Conservation (phyloP, 2,888 invertebrate genomes). For the Epinotia nisella region DNA sequence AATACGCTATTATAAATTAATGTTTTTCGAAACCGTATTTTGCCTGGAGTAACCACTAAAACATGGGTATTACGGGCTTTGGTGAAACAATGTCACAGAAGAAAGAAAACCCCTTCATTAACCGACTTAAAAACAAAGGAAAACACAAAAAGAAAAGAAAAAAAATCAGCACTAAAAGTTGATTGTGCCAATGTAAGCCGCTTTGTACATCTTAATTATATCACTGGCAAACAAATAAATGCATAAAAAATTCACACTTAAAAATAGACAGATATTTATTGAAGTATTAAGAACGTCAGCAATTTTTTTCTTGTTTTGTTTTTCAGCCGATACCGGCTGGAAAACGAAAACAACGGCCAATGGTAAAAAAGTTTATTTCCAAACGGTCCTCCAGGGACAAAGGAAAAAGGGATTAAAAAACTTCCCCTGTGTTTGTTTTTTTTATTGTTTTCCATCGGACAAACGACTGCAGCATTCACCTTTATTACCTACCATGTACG, state of each 20-base stretch:
- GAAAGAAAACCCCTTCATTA: not conserved
- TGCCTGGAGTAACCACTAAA: too few species aligned
- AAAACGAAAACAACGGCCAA: conserved; percentile 23
- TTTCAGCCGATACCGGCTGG: not conserved
- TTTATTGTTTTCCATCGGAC: conserved; percentile 39
- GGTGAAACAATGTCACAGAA: not conserved
- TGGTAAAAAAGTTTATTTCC: conserved; percentile 37
- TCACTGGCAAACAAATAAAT: too few species aligned
- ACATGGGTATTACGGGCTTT: not conserved
- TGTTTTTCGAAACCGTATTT: too few species aligned
- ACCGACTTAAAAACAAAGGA: not conserved
- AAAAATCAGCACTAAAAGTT: not conserved
- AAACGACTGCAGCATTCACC: not conserved
- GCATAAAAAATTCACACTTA: not conserved
- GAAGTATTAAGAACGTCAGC: not conserved
- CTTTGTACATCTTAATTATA: not conserved
- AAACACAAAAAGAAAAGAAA: not conserved
- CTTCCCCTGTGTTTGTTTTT: conserved; percentile 46
- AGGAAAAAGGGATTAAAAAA: conserved; percentile 51
- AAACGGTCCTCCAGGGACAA: conserved; percentile 42
- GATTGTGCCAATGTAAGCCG: not conserved
- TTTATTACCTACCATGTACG: not conserved
- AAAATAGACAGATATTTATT: not conserved
- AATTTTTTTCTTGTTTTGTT: too few species aligned
- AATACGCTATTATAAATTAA: too few species aligned